These are phyloP conservation scores for Ichneumoninae sp. DNA, from an alignment of 2,888 invertebrate genomes.

Conservation along the genomic window DNA sequence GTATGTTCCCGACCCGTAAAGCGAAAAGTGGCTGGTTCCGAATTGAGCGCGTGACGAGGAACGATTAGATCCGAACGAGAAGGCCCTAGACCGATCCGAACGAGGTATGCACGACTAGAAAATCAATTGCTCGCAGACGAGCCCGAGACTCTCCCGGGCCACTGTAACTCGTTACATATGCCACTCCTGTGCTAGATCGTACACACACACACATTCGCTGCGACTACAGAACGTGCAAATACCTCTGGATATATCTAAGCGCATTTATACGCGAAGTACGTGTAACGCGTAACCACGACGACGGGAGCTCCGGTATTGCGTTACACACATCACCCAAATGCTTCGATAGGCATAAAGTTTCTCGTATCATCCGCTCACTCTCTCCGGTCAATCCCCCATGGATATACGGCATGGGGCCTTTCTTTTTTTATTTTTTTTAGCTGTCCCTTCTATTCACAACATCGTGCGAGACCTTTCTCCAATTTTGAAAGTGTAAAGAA, in stretches of 20 bases:
- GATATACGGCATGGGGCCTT: background rate
- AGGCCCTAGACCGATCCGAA: constrained; percentile 19
- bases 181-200: constrained; percentile 50
- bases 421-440: background rate
- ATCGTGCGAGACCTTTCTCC: constrained; percentile 49
- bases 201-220: constrained; percentile 24
- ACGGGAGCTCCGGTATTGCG: constrained; percentile 16
- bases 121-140: constrained; percentile 65
- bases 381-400: constrained; percentile 18
- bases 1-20: constrained; percentile 14
- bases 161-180: constrained; percentile 65
- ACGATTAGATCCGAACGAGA: constrained; percentile 39
- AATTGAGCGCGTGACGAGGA: constrained; percentile 10
- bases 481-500: constrained; percentile 11
- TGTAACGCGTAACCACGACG: constrained; percentile 31
- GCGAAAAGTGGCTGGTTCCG: constrained; percentile 2
- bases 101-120: constrained; percentile 52
- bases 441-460: constrained; percentile 47
- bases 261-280: constrained; percentile 7
- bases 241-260: background rate
- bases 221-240: background rate
- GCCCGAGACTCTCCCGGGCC: constrained; percentile 30
- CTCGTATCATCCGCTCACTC: background rate
- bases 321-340: constrained; percentile 37
- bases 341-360: constrained; percentile 12